Evolutionary conservation across 2,113 vertebrate species (phyloP), one percentile per base, ranked within the genome.

Genomic region (Benitochromis conjunctus): DNA sequence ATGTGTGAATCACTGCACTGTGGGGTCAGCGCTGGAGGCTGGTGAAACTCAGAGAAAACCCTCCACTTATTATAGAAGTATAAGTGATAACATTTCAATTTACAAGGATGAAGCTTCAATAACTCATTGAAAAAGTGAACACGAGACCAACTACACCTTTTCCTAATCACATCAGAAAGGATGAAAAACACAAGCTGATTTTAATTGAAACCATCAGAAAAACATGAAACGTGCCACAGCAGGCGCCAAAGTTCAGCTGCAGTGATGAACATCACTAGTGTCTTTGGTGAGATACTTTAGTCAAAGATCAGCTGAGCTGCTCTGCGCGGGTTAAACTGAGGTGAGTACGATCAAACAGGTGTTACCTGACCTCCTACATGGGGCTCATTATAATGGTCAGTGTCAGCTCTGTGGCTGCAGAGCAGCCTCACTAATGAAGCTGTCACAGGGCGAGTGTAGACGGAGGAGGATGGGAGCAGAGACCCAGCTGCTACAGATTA

Each of bases 301-400:
- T 34, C 34, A 19, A 0, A 62, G 58, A 34, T 62, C 29, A 62
- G 58, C 29, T 62, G 58, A 62, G 0, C 1, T 60, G 56, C 56
- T 31, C 56, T 58, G 13, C 18, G 57, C 31, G 57, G 26, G 26
- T 60, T 31, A 0, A 60, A 60, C 26, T 62, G 29, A 60, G 57
- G 16, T 1, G 3, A 3, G 1, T 19, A 60, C 6, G 57, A 60
- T 60, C 57, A 19, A 60, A 60, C 57, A 0, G 0, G 16, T 31
- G 57, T 0, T 31, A 0, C 29, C 14, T 0, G 56, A 0, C 13
- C 0, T 58, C 14, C 24, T 0, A 29, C 9, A 58, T 0, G 3
- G 4, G 29, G 1, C 29, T 60, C 10, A 0, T 18, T 34, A 0
- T 21, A 21, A 9, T 16, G 19, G 18, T 18, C 48, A 53, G 48